Conservation (phyloP, 1,140 invertebrate genomes). For the Halyomorpha halys region DNA sequence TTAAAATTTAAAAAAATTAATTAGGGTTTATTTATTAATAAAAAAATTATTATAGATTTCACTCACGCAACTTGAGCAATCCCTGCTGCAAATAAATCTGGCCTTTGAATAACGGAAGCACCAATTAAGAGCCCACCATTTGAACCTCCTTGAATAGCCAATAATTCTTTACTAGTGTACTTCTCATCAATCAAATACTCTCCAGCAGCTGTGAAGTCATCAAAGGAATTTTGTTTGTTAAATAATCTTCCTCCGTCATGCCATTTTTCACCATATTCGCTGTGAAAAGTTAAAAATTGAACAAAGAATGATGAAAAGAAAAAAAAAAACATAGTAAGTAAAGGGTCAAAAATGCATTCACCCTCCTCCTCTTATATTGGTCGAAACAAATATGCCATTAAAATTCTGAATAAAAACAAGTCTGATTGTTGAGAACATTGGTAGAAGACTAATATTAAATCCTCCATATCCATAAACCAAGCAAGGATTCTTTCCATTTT, state of each 20-base stretch:
- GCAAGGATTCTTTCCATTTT: conserved; percentile 62
- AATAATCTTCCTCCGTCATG: conserved; percentile 82
- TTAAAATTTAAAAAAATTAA: no score
- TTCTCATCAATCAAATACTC: conserved; percentile 76
- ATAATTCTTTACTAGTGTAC: conserved; percentile 64
- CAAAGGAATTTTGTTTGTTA: conserved; percentile 96
- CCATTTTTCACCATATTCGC: conserved; percentile 41
- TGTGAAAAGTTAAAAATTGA: neutral
- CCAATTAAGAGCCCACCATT: conserved; percentile 93
- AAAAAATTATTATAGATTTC: no score
- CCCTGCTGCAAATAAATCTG: conserved; percentile 85
- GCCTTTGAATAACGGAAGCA: conserved; percentile 87
- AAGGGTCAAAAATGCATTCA: conserved; percentile 37
- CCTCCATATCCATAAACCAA: conserved; percentile 95
- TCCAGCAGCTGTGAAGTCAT: conserved; percentile 90
- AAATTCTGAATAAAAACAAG: conserved; percentile 86
- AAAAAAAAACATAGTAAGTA: neutral
- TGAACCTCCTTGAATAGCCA: conserved; percentile 87
- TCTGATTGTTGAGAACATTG: conserved; percentile 69
- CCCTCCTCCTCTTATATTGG: conserved; percentile 94
- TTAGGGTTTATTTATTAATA: no score
- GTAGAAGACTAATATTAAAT: conserved; percentile 86
- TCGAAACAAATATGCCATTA: conserved; percentile 75
- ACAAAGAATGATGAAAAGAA: neutral
- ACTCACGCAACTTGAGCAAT: conserved; percentile 86